Conservation (phyloP, 2,113 vertebrate species). For the Aldabrachelys gigantea region DNA sequence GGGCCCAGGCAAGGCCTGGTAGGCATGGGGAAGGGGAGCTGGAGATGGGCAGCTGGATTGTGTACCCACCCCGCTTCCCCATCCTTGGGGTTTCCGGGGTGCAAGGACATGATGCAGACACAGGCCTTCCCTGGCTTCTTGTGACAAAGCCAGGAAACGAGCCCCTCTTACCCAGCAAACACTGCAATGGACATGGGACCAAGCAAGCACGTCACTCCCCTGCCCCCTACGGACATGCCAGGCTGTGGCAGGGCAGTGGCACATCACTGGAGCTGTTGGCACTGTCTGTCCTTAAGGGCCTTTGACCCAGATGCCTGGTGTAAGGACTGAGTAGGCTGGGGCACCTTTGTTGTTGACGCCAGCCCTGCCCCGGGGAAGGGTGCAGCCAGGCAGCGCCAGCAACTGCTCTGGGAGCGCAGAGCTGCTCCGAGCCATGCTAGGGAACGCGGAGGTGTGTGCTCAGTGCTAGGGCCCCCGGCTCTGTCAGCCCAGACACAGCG, state of each 20-base stretch:
- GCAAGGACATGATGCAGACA: neutral
- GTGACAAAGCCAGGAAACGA: neutral
- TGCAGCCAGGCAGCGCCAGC: neutral
- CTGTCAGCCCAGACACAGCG: no score
- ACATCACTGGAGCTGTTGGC: no score
- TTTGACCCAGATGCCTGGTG: neutral
- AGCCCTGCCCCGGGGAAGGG: accelerated
- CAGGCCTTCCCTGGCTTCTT: accelerated
- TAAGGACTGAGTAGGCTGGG: accelerated
- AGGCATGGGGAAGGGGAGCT: neutral
- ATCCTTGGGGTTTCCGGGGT: accelerated
- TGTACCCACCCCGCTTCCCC: accelerated
- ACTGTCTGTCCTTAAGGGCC: neutral
- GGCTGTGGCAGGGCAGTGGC: accelerated
- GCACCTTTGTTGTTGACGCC: neutral
- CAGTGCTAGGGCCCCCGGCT: no score
- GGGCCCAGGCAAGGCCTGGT: neutral
- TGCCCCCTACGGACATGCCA: accelerated
- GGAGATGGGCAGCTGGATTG: neutral
- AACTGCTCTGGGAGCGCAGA: neutral
- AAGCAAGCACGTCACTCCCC: neutral
- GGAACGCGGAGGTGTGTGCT: no score
- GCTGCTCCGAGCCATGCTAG: no score
- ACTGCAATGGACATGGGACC: neutral
- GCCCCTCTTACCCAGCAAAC: neutral